Percentiles rank a stretch among this genome's conserved stretches.
phyloP scores from a whole-genome alignment of 2,888 invertebrate genomes.

The Zaprionus bogoriensis region DNA sequence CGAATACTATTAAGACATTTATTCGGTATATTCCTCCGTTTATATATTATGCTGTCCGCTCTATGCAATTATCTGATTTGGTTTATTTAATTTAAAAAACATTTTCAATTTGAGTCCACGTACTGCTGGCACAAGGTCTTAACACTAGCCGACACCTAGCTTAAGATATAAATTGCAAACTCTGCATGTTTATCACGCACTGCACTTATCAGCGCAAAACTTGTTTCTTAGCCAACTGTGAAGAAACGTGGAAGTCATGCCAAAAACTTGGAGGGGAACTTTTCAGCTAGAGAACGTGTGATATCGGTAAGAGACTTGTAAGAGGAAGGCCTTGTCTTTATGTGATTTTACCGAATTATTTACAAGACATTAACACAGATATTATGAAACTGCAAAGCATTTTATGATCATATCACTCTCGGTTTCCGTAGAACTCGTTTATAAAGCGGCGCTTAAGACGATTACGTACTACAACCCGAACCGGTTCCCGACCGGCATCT shows the following conservation, averaged over 20 bases:
- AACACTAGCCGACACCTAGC: constrained; percentile 3
- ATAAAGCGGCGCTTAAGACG: constrained; percentile 22
- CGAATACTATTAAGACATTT: no score
- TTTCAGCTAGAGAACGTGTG: constrained; percentile 2
- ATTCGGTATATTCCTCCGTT: no score
- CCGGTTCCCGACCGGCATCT: constrained; percentile 41
- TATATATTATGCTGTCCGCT: no score
- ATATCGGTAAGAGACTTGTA: constrained; percentile 1
- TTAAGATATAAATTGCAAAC: constrained; percentile 32
- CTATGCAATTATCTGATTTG: no score
- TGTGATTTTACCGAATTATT: constrained; percentile 12
- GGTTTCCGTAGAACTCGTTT: constrained; percentile 55
- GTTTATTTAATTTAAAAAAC: no score
- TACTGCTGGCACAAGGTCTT: constrained; percentile 9
- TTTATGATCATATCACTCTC: constrained; percentile 49
- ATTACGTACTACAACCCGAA: constrained; percentile 45
- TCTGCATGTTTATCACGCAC: constrained; percentile 43
- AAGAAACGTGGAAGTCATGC: constrained; percentile 34
- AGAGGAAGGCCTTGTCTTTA: constrained; percentile 6
- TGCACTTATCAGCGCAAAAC: constrained; percentile 28
- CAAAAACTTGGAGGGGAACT: neutral
- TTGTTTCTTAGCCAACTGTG: constrained; percentile 22
- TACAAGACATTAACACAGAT: constrained; percentile 44
- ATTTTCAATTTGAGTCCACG: constrained; percentile 19
- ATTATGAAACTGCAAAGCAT: constrained; percentile 33